These are phyloP conservation scores for Tridacna gigas DNA, from an alignment of 2,888 invertebrate species.

Conservation along the genomic window DNA sequence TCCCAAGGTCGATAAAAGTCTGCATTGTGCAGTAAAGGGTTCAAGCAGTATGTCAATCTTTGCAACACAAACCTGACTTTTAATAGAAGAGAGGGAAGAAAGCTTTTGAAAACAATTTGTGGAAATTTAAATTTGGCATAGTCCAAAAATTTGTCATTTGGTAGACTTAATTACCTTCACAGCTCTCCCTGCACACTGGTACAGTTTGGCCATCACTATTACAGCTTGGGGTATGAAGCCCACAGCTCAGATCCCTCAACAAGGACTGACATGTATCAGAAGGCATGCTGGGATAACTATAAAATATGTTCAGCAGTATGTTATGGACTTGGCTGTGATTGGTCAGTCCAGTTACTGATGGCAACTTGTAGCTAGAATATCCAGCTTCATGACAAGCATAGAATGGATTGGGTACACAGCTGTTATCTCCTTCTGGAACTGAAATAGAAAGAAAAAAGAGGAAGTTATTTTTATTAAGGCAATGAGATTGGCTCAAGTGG, in stretches of 20 bases:
- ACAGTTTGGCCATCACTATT: background rate
- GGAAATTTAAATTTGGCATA: too few relatives aligned
- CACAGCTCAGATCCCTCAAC: background rate
- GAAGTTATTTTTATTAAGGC: too few relatives aligned
- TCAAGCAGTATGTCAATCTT: too few relatives aligned
- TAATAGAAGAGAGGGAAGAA: too few relatives aligned
- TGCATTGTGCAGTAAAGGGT: too few relatives aligned
- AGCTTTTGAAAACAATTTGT: too few relatives aligned
- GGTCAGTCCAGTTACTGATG: background rate
- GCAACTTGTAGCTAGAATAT: background rate
- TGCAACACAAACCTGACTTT: too few relatives aligned
- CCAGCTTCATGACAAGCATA: background rate
- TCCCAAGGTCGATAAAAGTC: too few relatives aligned
- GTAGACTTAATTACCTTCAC: slow-evolving; percentile 1
- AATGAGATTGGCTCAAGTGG: background rate
- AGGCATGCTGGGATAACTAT: background rate
- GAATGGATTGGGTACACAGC: background rate
- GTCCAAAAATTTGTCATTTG: too few relatives aligned
- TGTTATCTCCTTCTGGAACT: background rate
- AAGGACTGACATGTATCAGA: background rate
- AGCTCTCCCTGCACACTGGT: background rate
- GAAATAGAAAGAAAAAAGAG: background rate
- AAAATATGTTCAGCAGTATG: background rate
- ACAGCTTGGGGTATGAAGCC: background rate
- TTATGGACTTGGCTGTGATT: background rate